These are phyloP conservation scores for Phyllopteryx taeniolatus DNA, from an alignment of 2,113 vertebrate species.

Conservation along the genomic window DNA sequence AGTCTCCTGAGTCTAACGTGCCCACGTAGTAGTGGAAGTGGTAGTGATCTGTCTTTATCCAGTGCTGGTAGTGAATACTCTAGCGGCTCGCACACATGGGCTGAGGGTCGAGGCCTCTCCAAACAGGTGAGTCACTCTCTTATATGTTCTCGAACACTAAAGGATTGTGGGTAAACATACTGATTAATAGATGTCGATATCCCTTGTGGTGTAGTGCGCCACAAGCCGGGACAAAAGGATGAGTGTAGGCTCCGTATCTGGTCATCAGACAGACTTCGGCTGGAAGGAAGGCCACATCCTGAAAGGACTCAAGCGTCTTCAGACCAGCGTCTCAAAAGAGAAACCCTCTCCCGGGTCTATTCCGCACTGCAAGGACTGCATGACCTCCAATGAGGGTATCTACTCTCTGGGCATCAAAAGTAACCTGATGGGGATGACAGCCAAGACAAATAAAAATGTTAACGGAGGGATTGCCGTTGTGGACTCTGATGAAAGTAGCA, in stretches of 20 bases:
- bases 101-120: conserved; percentile 73
- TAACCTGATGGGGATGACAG: conserved; percentile 44
- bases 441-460: conserved; percentile 52
- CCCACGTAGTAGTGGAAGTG: conserved; percentile 81
- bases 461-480: conserved; percentile 27
- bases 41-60: conserved; percentile 85
- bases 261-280: conserved; percentile 80
- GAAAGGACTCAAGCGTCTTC: conserved; percentile 84
- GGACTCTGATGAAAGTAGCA: conserved; percentile 78
- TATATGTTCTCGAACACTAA: not conserved
- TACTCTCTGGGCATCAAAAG: conserved; percentile 84
- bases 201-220: conserved; percentile 69
- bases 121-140: conserved; percentile 72
- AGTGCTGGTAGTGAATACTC: conserved; percentile 88
- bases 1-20: conserved; percentile 76
- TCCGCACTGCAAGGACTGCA: conserved; percentile 87
- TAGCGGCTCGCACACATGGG: conserved; percentile 86
- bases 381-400: conserved; percentile 92
- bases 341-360: conserved; percentile 74
- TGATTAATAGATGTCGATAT: not conserved
- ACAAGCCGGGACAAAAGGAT: conserved; percentile 82
- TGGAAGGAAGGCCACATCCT: conserved; percentile 87
- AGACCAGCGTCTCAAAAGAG: conserved; percentile 78
- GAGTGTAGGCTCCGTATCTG: conserved; percentile 78
- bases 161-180: too few species aligned